Evolutionary conservation across 2,888 invertebrate genomes (phyloP).

Genomic region (Caenorhabditis japonica): DNA sequence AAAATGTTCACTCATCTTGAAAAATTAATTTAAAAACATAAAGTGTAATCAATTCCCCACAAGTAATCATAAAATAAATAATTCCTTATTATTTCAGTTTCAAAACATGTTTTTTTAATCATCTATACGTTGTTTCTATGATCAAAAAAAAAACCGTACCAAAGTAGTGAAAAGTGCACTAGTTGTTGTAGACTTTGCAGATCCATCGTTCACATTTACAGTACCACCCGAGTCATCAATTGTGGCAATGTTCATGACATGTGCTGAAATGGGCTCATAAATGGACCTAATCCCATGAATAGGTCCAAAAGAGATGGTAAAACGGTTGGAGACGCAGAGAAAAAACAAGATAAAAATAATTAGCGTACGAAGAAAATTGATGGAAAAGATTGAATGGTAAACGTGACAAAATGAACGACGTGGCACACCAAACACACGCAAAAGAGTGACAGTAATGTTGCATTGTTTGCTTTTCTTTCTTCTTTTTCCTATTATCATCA

Average conservation of each 20-base stretch:
- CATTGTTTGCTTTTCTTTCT: slow-evolving; percentile 33
- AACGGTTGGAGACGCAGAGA: neutral
- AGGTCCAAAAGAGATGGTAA: too few species aligned
- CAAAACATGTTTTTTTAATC: too few species aligned
- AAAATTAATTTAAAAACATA: too few species aligned
- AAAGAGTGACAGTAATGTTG: slow-evolving; percentile 11
- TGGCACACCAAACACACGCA: slow-evolving; percentile 12
- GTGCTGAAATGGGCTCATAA: slow-evolving; percentile 28
- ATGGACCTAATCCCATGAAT: too few species aligned
- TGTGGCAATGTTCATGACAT: slow-evolving; percentile 40
- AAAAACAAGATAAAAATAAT: slow-evolving; percentile 8
- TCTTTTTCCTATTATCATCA: neutral
- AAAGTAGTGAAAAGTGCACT: slow-evolving; percentile 22
- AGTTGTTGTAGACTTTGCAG: slow-evolving; percentile 11
- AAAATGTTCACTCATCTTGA: too few species aligned
- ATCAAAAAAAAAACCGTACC: slow-evolving; percentile 5
- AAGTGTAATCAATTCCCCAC: too few species aligned
- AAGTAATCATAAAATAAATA: too few species aligned
- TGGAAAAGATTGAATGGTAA: too few species aligned
- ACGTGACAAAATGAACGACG: slow-evolving; percentile 48
- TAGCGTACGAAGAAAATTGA: too few species aligned
- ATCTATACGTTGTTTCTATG: too few species aligned
- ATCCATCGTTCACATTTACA: too few species aligned
- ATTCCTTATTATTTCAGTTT: too few species aligned
- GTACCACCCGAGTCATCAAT: slow-evolving; percentile 34